phyloP scores from a whole-genome alignment of 2,888 invertebrate genomes.

The Acholoe squamosa region DNA sequence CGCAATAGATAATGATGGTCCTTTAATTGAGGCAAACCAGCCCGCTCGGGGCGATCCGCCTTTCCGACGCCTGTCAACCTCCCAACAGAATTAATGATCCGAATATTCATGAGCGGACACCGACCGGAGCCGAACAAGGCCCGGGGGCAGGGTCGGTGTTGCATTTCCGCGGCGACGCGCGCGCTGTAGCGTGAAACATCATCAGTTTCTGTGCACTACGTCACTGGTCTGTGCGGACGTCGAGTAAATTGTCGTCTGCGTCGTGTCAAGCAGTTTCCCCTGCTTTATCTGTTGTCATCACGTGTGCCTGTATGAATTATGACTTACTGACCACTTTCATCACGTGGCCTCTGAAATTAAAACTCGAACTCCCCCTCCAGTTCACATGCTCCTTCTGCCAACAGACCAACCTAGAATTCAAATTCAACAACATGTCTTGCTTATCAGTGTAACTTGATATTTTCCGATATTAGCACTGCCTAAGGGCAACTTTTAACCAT shows the following conservation, averaged over 20 bases:
- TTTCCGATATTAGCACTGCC: no score
- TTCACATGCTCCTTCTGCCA: no score
- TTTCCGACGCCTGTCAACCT: conserved; percentile 26
- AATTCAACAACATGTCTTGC: no score
- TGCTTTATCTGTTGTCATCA: not conserved
- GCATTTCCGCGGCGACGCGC: conserved; percentile 36
- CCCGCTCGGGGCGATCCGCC: not conserved
- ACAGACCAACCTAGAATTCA: no score
- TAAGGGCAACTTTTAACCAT: no score
- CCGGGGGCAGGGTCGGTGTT: conserved; percentile 44
- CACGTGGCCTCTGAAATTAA: no score
- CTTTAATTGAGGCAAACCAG: conserved; percentile 36
- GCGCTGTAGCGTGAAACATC: conserved; percentile 53
- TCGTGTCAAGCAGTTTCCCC: not conserved
- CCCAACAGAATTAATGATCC: conserved; percentile 22
- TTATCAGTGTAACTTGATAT: no score
- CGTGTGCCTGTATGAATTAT: not conserved
- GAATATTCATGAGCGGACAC: conserved; percentile 56
- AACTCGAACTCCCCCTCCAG: no score
- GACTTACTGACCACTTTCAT: conserved; percentile 8
- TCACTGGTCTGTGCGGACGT: conserved; percentile 16
- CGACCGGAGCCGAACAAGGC: not conserved
- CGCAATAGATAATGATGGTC: conserved; percentile 22
- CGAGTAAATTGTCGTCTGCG: conserved; percentile 35
- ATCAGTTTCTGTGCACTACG: conserved; percentile 52